Base-by-base conservation (phyloP, 1,140 invertebrate species). In the Leptinotarsa texana region DNA sequence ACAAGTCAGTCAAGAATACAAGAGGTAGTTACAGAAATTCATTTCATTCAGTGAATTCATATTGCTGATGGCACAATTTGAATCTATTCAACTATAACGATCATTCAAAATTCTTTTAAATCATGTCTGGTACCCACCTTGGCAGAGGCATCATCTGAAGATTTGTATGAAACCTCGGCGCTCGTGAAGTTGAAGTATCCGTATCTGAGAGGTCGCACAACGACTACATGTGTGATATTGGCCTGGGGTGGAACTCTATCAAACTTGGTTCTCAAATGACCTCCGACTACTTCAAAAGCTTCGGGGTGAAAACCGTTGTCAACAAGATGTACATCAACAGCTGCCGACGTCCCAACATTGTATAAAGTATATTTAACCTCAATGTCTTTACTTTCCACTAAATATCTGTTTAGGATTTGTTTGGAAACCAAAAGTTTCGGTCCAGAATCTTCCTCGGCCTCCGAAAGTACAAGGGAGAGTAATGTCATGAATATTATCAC, bases 151-250 rank as follows among this genome's bases (percentile, higher is more conserved):
- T 94, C 92, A 87, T 95, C 97, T 78, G 91, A 91, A 33, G 92
- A 87, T 79, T 92, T 93, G 86, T 99, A 99, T 22, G 91, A 92
- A 65, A 99, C 91, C 86, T 98, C 93, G 77, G 97, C 97, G 73
- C 96, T 93, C 17, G 97, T 97, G 84, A 99, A 99, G 84, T 99
- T 99, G 88, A 97, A 99, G 82, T 96, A 96, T 13, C 98, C 98
- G 83, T 90, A 96, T 83, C 92, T 93, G 75, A 93, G 92, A 17
- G 98, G 98, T 78, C 93, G 88, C 0, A 99, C 91, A 47, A 99
- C 93, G 68, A 98, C 93, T 13, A 96, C 94, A 86, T 99, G 98
- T 33, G 95, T 93, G 1, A 98, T 93, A 87, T 99, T 99, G 1
- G 93, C 93, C 79, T 94, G 93, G 62, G 97, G 95, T 62, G 96